Evolutionary conservation across 2,888 invertebrate species (phyloP).

Genomic region (Polydrusus tereticollis): DNA sequence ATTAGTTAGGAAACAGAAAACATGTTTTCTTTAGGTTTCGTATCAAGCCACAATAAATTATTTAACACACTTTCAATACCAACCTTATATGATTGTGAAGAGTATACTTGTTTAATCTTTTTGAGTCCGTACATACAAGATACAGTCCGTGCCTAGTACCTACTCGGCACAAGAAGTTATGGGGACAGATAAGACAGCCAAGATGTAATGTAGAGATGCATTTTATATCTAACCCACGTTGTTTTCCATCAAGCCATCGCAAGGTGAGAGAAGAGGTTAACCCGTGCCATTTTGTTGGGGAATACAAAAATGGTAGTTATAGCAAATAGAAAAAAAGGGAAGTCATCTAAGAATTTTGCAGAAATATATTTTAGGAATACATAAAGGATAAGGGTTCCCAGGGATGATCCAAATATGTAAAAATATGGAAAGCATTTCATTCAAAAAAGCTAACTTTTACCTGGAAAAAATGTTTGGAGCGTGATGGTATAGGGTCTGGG

Average conservation of each 20-base stretch:
- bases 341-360: neutral
- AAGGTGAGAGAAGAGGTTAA: conserved; percentile 34
- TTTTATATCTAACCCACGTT: conserved; percentile 66
- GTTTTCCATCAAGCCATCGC: conserved; percentile 55
- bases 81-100: no score
- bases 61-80: no score
- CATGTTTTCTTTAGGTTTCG: no score
- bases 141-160: conserved; percentile 65
- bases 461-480: no score
- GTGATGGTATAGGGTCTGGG: no score
- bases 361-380: neutral
- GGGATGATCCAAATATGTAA: no score
- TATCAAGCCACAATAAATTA: no score
- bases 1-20: no score
- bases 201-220: conserved; percentile 67
- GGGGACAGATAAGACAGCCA: conserved; percentile 63
- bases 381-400: no score
- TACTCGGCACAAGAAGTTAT: conserved; percentile 64
- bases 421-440: no score
- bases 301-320: neutral
- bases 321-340: neutral
- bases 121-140: conserved; percentile 59
- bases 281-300: conserved; percentile 15
- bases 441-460: no score
- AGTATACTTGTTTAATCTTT: conserved; percentile 27